phyloP scores from a whole-genome alignment of 1,140 invertebrate species.

The Venturia canescens region DNA sequence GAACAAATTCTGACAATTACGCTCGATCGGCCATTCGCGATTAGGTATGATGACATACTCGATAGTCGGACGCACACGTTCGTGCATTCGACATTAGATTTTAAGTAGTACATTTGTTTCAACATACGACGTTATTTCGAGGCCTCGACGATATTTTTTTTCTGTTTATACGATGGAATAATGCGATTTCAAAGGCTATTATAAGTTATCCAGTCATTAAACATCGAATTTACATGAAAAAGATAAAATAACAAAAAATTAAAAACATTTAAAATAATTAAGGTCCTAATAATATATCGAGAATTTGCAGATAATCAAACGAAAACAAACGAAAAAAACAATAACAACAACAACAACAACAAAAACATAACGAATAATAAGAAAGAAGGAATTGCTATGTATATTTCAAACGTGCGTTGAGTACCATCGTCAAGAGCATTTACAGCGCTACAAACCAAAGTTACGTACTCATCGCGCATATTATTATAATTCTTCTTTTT shows the following conservation, averaged over 20 bases:
- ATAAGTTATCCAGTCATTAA: conserved; percentile 40
- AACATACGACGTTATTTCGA: conserved; percentile 49
- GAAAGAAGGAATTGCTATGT: conserved; percentile 50
- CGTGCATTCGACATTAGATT: conserved; percentile 42
- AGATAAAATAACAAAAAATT: neutral
- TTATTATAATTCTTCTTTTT: conserved; percentile 59
- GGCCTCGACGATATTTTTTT: conserved; percentile 40
- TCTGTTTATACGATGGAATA: neutral
- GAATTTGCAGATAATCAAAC: conserved; percentile 41
- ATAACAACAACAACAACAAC: too few species aligned
- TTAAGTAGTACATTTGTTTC: conserved; percentile 66
- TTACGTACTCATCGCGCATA: conserved; percentile 60
- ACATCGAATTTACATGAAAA: conserved; percentile 41
- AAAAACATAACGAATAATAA: conserved; percentile 38
- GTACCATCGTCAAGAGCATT: conserved; percentile 33
- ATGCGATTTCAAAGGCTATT: conserved; percentile 32
- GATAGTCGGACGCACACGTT: neutral
- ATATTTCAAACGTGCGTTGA: conserved; percentile 42
- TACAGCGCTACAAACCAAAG: conserved; percentile 71
- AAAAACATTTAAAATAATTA: neutral
- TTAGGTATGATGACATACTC: neutral
- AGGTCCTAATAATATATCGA: neutral
- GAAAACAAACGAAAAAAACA: too few species aligned
- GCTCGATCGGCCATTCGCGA: conserved; percentile 27
- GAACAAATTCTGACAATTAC: neutral